Percentiles rank a stretch among this genome's conserved stretches.
Evolutionary conservation across 92 coral and sea anemone genomes (phyloP).

Genomic region (Zoanthus sansibaricus): DNA sequence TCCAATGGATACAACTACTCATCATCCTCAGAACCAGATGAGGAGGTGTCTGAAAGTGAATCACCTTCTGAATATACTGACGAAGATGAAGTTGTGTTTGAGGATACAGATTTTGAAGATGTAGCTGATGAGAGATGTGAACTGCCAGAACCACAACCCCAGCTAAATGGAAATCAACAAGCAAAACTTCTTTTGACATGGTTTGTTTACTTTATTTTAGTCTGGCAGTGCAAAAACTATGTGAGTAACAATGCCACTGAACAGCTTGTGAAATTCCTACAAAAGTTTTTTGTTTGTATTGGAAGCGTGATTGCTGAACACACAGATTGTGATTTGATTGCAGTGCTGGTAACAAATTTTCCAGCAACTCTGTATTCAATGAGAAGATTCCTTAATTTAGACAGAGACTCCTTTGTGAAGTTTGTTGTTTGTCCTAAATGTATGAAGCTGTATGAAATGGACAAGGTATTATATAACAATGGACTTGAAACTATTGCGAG

Average conservation of each 20-base stretch:
- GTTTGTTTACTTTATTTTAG: constrained; percentile 9
- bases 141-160: constrained; percentile 2
- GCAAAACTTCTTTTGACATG: constrained; percentile 13
- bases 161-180: constrained; percentile 9
- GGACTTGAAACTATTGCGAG: not conserved
- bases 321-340: not conserved
- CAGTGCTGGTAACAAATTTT: not conserved
- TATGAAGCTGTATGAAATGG: constrained; percentile 16
- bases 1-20: not conserved
- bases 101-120: not conserved
- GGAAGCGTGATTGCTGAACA: not conserved
- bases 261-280: not conserved
- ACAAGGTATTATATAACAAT: constrained; percentile 7
- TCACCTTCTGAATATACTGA: not conserved
- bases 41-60: not conserved
- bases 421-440: not conserved
- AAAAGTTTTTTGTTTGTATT: not conserved
- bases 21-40: not conserved
- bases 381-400: too few species aligned
- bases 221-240: not conserved
- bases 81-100: not conserved
- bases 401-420: not conserved
- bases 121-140: constrained; percentile 5
- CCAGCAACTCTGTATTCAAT: not conserved
- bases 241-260: constrained; percentile 16